A percentile compares a stretch with the other conserved stretches of the same genome.
Conservation (phyloP, 2,113 vertebrate genomes). For the Serilophus lunatus region DNA sequence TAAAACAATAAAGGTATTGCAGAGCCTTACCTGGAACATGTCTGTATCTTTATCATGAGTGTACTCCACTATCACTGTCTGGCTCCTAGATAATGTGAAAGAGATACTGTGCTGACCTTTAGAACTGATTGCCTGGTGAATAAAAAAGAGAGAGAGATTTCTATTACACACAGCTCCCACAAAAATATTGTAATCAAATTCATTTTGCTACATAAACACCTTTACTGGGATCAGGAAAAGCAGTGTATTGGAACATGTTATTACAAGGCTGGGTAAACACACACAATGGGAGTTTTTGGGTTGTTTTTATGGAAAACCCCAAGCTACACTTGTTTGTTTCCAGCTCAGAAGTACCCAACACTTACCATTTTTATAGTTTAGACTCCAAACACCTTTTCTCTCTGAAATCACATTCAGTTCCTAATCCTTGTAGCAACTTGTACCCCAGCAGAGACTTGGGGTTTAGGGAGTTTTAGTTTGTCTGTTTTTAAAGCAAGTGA, state of each 20-base stretch:
- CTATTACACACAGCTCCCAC: not conserved
- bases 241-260: not conserved
- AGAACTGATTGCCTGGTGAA: conserved; percentile 88
- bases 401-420: not conserved
- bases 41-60: conserved; percentile 95
- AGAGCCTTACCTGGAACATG: conserved; percentile 94
- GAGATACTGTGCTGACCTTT: conserved; percentile 98
- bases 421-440: not conserved
- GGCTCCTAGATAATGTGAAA: conserved; percentile 93
- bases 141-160: not conserved
- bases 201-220: not conserved
- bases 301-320: not conserved
- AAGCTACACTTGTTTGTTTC: not conserved
- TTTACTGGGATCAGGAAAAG: not conserved
- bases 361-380: not conserved
- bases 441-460: not conserved
- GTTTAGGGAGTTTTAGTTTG: not conserved
- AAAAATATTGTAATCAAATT: not conserved
- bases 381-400: not conserved
- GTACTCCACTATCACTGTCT: conserved; percentile 97
- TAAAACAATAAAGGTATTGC: not conserved
- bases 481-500: not conserved
- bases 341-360: not conserved
- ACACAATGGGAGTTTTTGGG: not conserved
- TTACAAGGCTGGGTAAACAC: conserved; percentile 7